These are phyloP conservation scores for Melanotaenia maccullochi DNA, from an alignment of 2,797 vertebrate species.

Conservation along the genomic window DNA sequence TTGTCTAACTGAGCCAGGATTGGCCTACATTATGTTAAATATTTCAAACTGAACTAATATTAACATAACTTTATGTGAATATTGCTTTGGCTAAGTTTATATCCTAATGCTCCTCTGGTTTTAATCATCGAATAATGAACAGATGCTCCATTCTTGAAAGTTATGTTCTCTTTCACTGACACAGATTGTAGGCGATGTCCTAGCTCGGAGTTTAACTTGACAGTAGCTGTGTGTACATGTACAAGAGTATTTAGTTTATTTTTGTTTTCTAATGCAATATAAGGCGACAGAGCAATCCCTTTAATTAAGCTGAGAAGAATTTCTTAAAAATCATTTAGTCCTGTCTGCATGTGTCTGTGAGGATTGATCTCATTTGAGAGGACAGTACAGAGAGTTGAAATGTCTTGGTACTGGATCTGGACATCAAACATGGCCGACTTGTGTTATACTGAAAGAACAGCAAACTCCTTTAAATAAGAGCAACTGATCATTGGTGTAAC, in stretches of 20 bases:
- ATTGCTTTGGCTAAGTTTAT: too few species aligned
- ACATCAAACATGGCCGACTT: background rate
- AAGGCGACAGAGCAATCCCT: background rate
- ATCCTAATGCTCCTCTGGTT: background rate
- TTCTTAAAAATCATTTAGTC: background rate
- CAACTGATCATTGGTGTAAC: background rate
- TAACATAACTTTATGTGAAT: too few species aligned
- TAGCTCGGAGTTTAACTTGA: background rate
- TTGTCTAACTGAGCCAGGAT: too few species aligned
- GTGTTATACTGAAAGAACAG: background rate
- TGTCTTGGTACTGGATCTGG: background rate
- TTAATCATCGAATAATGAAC: background rate
- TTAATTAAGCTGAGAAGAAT: background rate
- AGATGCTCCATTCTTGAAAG: background rate
- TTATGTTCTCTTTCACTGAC: background rate
- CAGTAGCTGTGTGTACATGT: background rate
- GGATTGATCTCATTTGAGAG: background rate
- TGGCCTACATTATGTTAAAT: too few species aligned
- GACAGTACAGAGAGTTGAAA: background rate
- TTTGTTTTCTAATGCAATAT: background rate
- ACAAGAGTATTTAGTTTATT: background rate
- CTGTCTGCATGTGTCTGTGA: background rate
- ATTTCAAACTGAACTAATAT: too few species aligned
- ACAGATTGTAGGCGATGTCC: background rate
- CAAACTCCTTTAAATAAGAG: background rate